Base-by-base conservation (phyloP, 2,797 vertebrate genomes). In the Crenuchus spilurus region DNA sequence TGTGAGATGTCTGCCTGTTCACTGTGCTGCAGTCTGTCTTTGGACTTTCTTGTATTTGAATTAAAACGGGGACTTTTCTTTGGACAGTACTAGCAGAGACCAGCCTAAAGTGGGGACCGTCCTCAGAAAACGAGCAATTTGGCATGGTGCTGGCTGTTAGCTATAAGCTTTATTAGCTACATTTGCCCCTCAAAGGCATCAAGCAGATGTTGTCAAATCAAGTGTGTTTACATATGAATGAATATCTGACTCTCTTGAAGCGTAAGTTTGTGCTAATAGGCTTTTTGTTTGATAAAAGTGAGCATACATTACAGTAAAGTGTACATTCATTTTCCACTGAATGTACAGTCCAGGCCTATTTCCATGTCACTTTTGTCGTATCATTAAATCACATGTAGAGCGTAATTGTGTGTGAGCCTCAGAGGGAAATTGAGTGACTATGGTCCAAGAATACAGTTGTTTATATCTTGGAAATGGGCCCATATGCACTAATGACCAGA, bases 401-500 rank as follows among this genome's bases (percentile, higher is more conserved):
- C 4, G 30, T 61, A 22, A 31, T 30, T 46, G 28, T 57, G 22
- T 46, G 42, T 49, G 60, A 70, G 39, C n/a, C n/a, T n/a, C n/a
- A 51, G 26, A 14, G 49, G 10, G 46, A 28, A 33, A 4, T 63
- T 55, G 35, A 33, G 44, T 30, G 26, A 22, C 26, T 49, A 14
- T 1, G 18, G 44, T 14, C 5, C 30, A 74, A 57, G 68, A 48
- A 35, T 63, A 54, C 35, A 44, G 41, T 62, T 63, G 58, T 51
- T 70, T 55, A 54, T 30, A 44, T 62, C 48, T 52, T 48, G 22
- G n/a, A 63, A 64, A 64, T 8, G 26, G 30, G n/a, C 48, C 22
- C 11, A 57, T 44, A 55, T 55, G 67, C 60, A 55, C 60, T 70
- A 41, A 64, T 64, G 26, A 37, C 58, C 35, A 10, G 2, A 33